Conservation (phyloP, 1,140 invertebrate species). For the Cardiocondyla obscurior region DNA sequence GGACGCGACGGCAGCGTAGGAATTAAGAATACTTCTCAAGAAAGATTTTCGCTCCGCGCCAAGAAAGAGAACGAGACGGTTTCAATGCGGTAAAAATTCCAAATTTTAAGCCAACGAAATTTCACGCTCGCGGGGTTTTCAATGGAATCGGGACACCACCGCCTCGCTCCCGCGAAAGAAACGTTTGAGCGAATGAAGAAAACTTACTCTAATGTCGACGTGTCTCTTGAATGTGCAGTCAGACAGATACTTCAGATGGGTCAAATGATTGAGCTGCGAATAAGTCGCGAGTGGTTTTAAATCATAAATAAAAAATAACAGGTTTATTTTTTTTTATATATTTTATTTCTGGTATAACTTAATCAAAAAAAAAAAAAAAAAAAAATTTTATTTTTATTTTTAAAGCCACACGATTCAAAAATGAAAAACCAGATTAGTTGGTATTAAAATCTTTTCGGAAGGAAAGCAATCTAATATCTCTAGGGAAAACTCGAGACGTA, state of each 20-base stretch:
- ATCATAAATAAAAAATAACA: neutral
- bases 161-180: neutral
- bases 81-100: neutral
- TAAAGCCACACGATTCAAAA: neutral
- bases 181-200: slow-evolving; percentile 30
- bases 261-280: neutral
- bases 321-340: neutral
- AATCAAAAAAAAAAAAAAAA: neutral
- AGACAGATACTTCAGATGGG: neutral
- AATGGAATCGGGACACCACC: slow-evolving; percentile 8
- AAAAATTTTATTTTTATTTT: no score
- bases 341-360: neutral
- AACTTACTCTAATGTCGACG: slow-evolving; percentile 14
- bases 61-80: neutral
- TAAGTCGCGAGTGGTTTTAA: slow-evolving; percentile 8
- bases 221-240: slow-evolving; percentile 31
- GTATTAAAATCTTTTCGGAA: slow-evolving; percentile 1
- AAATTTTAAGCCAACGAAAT: slow-evolving; percentile 47
- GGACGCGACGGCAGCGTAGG: neutral
- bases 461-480: neutral
- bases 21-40: slow-evolving; percentile 32
- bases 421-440: neutral
- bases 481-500: neutral
- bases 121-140: slow-evolving; percentile 34
- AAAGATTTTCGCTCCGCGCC: slow-evolving; percentile 4